Evolutionary conservation across 2,888 invertebrate genomes (phyloP).

Genomic region (Caenorhabditis becei): DNA sequence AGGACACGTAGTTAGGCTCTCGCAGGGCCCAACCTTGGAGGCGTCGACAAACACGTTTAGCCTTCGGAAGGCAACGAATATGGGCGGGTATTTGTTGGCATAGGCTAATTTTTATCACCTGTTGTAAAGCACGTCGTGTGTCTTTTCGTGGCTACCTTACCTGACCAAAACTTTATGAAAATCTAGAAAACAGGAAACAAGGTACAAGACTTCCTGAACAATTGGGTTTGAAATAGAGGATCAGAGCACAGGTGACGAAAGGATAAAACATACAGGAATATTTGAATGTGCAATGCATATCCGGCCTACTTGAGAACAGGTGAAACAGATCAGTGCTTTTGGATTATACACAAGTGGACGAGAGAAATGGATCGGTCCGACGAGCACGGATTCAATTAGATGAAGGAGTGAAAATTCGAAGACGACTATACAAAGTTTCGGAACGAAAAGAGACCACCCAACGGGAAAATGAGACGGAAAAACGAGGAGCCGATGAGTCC

Average conservation of each 20-base stretch:
- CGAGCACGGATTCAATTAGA: slow-evolving; percentile 42
- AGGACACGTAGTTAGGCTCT: neutral
- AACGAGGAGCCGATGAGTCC: slow-evolving; percentile 30
- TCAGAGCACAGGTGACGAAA: neutral
- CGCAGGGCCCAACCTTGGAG: slow-evolving; percentile 24
- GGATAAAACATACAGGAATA: slow-evolving; percentile 6
- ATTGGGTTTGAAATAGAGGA: too few species aligned
- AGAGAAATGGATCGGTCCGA: slow-evolving; percentile 31
- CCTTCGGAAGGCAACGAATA: neutral
- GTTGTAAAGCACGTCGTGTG: too few species aligned
- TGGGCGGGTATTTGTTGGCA: slow-evolving; percentile 27
- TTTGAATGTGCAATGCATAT: slow-evolving; percentile 6
- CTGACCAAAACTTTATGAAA: neutral
- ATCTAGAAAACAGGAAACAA: too few species aligned
- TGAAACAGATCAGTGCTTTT: slow-evolving; percentile 28
- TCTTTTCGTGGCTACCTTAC: slow-evolving; percentile 9
- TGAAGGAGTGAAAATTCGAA: neutral
- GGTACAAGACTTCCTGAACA: too few species aligned
- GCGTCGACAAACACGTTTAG: slow-evolving; percentile 20
- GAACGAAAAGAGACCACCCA: slow-evolving; percentile 24
- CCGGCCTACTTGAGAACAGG: slow-evolving; percentile 28
- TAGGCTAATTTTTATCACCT: slow-evolving; percentile 61
- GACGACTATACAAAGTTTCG: slow-evolving; percentile 32
- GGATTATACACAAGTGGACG: slow-evolving; percentile 39
- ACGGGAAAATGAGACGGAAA: slow-evolving; percentile 30